These are phyloP conservation scores for Acrocephalus arundinaceus DNA, from an alignment of 2,113 vertebrate genomes.

Conservation along the genomic window DNA sequence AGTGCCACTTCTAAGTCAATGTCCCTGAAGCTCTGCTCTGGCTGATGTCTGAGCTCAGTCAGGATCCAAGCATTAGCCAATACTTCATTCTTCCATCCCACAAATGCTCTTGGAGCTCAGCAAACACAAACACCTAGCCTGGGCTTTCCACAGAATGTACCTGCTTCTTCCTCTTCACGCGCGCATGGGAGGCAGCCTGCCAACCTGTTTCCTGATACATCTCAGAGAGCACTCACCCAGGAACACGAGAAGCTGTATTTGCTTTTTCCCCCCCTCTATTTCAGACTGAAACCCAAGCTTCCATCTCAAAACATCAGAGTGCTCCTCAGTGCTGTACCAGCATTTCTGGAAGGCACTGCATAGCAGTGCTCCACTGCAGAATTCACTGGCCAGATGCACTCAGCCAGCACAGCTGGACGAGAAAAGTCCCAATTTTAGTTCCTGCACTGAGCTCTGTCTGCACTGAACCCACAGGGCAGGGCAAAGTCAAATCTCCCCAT, in stretches of 20 bases:
- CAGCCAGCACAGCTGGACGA: not conserved
- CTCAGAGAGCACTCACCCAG: not conserved
- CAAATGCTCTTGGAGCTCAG: not conserved
- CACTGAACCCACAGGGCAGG: not conserved
- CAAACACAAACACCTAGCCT: not conserved
- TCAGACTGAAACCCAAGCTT: not conserved
- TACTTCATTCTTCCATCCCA: not conserved
- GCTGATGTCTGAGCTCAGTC: not conserved
- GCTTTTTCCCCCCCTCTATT: rapidly evolving
- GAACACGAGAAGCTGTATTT: not conserved
- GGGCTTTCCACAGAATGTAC: not conserved
- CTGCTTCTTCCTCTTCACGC: not conserved
- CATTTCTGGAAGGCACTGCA: not conserved
- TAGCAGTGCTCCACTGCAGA: not conserved
- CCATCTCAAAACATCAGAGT: not conserved
- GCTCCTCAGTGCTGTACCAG: not conserved
- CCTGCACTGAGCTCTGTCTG: not conserved
- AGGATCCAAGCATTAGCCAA: not conserved
- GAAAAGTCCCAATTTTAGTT: not conserved
- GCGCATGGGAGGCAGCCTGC: not conserved
- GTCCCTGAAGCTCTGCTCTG: not conserved
- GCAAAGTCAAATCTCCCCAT: not conserved
- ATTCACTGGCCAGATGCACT: not conserved
- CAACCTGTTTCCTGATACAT: not conserved
- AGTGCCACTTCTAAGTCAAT: not conserved